Conservation (phyloP, 2,113 vertebrate genomes). For the Ammodytes dubius region DNA sequence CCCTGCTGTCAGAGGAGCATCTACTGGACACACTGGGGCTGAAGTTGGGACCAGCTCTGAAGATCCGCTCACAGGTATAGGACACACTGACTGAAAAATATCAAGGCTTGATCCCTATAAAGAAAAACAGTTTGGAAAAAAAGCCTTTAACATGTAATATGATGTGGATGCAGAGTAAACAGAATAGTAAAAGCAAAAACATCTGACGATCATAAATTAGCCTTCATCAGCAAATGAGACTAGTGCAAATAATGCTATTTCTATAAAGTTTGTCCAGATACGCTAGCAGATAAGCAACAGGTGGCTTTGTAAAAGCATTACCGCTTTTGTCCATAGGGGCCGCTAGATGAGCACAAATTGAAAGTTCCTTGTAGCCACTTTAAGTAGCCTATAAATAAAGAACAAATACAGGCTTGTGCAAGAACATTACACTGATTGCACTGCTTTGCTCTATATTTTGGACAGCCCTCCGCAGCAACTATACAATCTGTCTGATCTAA, state of each 20-base stretch:
- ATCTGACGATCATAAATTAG: too few species aligned
- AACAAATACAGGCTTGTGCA: not conserved
- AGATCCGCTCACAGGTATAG: slow-evolving; percentile 95
- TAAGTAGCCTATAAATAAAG: not conserved
- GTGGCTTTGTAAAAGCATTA: too few species aligned
- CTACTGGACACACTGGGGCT: slow-evolving; percentile 94
- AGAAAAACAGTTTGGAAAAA: not conserved
- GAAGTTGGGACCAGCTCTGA: slow-evolving; percentile 94
- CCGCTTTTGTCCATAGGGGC: too few species aligned
- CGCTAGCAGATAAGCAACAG: too few species aligned
- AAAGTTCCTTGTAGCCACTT: too few species aligned
- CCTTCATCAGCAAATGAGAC: too few species aligned
- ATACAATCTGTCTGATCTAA: slow-evolving; percentile 11
- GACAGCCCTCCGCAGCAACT: not conserved
- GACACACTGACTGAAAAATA: slow-evolving; percentile 1
- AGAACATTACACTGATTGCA: not conserved
- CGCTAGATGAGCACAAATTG: too few species aligned
- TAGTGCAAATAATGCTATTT: too few species aligned
- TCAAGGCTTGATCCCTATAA: not conserved
- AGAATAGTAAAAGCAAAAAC: not conserved
- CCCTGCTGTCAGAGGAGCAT: slow-evolving; percentile 95
- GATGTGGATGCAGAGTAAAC: not conserved
- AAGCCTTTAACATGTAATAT: not conserved
- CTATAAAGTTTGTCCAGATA: too few species aligned
- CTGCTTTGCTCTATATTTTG: too few species aligned